phyloP scores from a whole-genome alignment of 2,797 vertebrate genomes.

The Crenichthys baileyi region DNA sequence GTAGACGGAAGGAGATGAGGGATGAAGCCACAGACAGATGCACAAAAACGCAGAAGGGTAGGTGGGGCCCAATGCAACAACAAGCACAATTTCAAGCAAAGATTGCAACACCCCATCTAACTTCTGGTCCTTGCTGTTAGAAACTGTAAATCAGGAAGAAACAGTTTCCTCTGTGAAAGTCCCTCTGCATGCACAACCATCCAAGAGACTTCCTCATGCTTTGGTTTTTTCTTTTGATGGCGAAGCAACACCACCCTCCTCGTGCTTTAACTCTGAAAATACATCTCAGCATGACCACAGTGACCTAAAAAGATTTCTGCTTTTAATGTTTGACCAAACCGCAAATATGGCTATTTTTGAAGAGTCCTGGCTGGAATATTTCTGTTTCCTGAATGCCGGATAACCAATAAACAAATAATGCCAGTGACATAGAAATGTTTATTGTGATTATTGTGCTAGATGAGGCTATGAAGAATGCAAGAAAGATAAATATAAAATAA shows the following conservation, averaged over 20 bases:
- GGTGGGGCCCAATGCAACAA: slow-evolving; percentile 2
- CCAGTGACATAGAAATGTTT: background rate
- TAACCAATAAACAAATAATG: background rate
- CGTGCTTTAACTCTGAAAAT: background rate
- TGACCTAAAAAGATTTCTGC: background rate
- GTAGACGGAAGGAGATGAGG: slow-evolving; percentile 12
- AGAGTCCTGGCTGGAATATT: background rate
- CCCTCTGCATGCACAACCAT: background rate
- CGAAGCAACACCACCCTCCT: background rate
- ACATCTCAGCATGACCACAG: background rate
- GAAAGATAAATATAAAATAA: no score
- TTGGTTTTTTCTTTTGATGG: background rate
- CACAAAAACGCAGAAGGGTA: slow-evolving; percentile 6
- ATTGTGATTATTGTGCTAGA: background rate
- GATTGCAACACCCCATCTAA: background rate
- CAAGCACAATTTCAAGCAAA: background rate
- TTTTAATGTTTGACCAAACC: background rate
- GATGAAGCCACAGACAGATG: slow-evolving; percentile 10
- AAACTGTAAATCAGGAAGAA: background rate
- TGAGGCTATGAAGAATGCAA: background rate
- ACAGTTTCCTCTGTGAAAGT: slow-evolving; percentile 12
- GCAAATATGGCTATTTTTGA: background rate
- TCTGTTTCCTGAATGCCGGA: background rate
- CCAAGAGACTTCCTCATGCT: background rate
- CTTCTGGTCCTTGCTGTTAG: background rate